Evolutionary conservation across 1,140 invertebrate species (phyloP).

Genomic region (Drosophila erecta): DNA sequence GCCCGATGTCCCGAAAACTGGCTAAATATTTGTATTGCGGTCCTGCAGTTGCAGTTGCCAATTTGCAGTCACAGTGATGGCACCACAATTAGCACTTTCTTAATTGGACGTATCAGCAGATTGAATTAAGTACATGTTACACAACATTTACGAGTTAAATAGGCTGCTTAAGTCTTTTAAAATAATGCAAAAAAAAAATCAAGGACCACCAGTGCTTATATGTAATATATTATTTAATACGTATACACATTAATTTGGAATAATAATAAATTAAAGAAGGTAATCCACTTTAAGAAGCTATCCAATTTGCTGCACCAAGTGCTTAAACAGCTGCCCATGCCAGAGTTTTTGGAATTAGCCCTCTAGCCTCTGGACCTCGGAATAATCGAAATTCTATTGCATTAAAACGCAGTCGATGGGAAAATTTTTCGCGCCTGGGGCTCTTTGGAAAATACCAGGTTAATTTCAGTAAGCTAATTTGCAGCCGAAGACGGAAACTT

Average conservation of each 20-base stretch:
- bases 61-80: slow-evolving; percentile 34
- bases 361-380: background rate
- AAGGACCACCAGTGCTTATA: no score
- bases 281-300: no score
- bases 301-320: no score
- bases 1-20: slow-evolving; percentile 11
- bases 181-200: no score
- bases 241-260: no score
- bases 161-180: no score
- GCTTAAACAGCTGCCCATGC: background rate
- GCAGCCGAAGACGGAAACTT: slow-evolving; percentile 23
- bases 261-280: no score
- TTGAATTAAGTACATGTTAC: background rate
- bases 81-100: slow-evolving; percentile 5
- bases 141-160: background rate
- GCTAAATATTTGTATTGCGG: slow-evolving; percentile 59
- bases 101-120: slow-evolving; percentile 3
- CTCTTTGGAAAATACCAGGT: slow-evolving; percentile 56
- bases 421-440: slow-evolving; percentile 23
- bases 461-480: slow-evolving; percentile 74
- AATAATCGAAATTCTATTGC: slow-evolving; percentile 42
- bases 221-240: no score
- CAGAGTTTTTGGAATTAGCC: background rate
- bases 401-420: slow-evolving; percentile 25
- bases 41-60: slow-evolving; percentile 52